A percentile compares a stretch with the other conserved stretches of the same genome.
Evolutionary conservation across 1,140 invertebrate species (phyloP).

Genomic region (Ephestia elutella): DNA sequence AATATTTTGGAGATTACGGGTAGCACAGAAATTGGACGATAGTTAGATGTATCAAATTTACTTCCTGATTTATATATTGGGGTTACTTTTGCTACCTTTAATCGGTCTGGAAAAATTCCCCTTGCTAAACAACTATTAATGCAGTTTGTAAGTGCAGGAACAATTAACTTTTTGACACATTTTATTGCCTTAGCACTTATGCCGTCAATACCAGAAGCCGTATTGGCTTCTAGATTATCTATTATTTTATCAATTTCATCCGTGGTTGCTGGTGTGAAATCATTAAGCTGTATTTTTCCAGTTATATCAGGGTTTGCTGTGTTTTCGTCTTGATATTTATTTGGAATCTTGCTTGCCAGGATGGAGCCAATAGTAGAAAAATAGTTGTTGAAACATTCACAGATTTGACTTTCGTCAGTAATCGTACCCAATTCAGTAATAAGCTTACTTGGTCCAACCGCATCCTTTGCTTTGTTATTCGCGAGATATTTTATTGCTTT

Average conservation of each 20-base stretch:
- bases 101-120: background rate
- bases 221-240: background rate
- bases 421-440: background rate
- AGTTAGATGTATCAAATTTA: background rate
- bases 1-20: constrained; percentile 1
- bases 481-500: constrained; percentile 16
- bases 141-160: background rate
- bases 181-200: background rate
- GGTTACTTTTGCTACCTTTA: background rate
- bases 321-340: background rate
- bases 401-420: constrained; percentile 19
- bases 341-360: background rate
- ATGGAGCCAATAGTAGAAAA: background rate
- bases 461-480: constrained; percentile 18
- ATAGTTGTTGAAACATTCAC: constrained; percentile 27
- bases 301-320: background rate
- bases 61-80: constrained; percentile 2
- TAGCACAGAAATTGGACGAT: background rate
- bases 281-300: background rate
- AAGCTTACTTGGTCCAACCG: constrained; percentile 1
- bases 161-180: constrained; percentile 4
- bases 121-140: background rate
- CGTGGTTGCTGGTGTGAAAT: background rate
- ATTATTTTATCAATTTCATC: no score
- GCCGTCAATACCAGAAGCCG: constrained; percentile 1